Base-by-base conservation (phyloP, 2,888 invertebrate genomes). In the Clusia tigrina region DNA sequence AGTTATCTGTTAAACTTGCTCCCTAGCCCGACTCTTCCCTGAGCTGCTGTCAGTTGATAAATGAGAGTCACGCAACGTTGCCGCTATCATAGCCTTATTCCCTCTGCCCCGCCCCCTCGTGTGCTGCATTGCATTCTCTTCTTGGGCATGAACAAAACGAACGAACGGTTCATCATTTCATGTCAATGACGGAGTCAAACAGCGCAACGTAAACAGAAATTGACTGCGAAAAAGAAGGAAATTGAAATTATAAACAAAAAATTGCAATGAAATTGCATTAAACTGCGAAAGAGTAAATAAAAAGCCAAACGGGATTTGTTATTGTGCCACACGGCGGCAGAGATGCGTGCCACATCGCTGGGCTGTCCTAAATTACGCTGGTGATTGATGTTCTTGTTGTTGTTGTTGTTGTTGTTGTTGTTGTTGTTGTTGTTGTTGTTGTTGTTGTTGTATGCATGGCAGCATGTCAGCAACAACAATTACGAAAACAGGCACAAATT, bases 141-240 rank as follows among this genome's bases (percentile, higher is more conserved):
- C n/a, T n/a, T n/a, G n/a, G n/a, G n/a, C n/a, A n/a, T n/a, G n/a
- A n/a, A n/a, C n/a, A n/a, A n/a, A n/a, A n/a, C n/a, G n/a, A n/a
- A n/a, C n/a, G n/a, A 62, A 62, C 62, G 62, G 62, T 62, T 62
- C 52, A 62, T 62, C 57, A 62, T 62, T 62, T 57, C 62, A 57
- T 62, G 62, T 62, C 62, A 62, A 62, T 62, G 62, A 53, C 54
- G 62, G 57, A 57, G 57, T 58, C 57, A 62, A 26, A 53, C 42
- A 62, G 61, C 61, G 57, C 57, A 57, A 53, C 61, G 25, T 42
- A 20, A 54, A 48, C 2, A 56, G 9, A 24, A 38, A 51, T 17
- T 2, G 10, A 26, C 48, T 1, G n/a, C 37, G 23, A 18, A 25
- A 6, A 37, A 55, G 6, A 37, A 42, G 37, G 52, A 42, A 38